phyloP scores from a whole-genome alignment of 2,113 vertebrate genomes.

The Leptosomus discolor region DNA sequence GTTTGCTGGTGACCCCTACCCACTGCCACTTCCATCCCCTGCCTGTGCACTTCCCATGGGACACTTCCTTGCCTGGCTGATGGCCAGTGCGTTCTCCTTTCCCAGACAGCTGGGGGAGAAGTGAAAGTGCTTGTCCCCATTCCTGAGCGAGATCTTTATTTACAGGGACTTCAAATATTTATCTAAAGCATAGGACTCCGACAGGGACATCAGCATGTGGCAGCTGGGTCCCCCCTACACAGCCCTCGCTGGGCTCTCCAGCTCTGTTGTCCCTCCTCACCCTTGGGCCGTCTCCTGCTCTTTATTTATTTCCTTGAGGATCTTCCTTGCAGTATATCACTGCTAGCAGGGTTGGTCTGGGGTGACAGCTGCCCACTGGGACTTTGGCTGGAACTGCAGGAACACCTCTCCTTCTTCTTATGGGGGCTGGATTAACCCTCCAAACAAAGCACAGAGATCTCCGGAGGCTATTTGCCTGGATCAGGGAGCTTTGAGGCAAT shows the following conservation, averaged over 20 bases:
- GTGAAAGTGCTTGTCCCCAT: background rate
- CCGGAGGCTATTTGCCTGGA: rapidly evolving
- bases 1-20: background rate
- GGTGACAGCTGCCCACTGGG: constrained; percentile 1
- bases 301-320: constrained; percentile 15
- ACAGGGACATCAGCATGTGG: background rate
- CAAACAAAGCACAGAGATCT: background rate
- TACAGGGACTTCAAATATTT: constrained; percentile 59
- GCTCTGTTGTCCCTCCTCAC: background rate
- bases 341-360: background rate
- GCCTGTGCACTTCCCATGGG: rapidly evolving
- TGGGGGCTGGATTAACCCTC: background rate
- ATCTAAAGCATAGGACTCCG: background rate
- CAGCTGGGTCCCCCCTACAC: background rate
- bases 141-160: background rate
- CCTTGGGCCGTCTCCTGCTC: background rate
- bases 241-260: background rate
- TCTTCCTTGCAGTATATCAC: constrained; percentile 32
- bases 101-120: background rate
- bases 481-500: background rate
- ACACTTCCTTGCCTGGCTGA: background rate
- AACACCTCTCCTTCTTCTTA: background rate
- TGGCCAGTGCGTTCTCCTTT: background rate
- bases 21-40: background rate
- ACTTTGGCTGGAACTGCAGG: background rate